These are phyloP conservation scores for Caranx ignobilis DNA, from an alignment of 2,113 vertebrate species.

Conservation along the genomic window DNA sequence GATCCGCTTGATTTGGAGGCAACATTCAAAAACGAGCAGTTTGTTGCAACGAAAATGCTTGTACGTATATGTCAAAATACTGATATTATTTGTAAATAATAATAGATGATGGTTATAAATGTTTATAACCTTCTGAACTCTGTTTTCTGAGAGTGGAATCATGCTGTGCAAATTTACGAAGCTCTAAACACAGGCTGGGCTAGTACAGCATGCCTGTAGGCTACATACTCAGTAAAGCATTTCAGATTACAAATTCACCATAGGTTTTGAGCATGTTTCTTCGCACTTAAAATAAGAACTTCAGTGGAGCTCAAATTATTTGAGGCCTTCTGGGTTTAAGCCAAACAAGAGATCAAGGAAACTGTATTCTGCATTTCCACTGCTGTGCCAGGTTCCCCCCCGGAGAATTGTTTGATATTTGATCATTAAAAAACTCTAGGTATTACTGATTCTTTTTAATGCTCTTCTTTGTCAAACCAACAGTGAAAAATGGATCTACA, in stretches of 20 bases:
- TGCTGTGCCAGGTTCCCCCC: constrained; percentile 23
- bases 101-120: constrained; percentile 10
- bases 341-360: constrained; percentile 67
- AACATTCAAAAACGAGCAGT: constrained; percentile 8
- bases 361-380: constrained; percentile 39
- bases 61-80: too few species aligned
- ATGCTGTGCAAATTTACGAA: constrained; percentile 1
- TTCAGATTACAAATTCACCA: constrained; percentile 41
- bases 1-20: background rate
- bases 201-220: constrained; percentile 19
- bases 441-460: constrained; percentile 67
- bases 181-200: background rate
- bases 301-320: constrained; percentile 52
- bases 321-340: constrained; percentile 59
- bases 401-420: constrained; percentile 53
- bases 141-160: constrained; percentile 2
- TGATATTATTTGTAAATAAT: background rate
- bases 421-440: constrained; percentile 52
- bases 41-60: background rate
- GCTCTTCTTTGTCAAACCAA: constrained; percentile 52
- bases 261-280: constrained; percentile 22
- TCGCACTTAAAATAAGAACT: constrained; percentile 37
- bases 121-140: background rate
- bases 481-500: constrained; percentile 48
- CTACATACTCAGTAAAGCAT: constrained; percentile 16